Conservation (phyloP, 1,140 invertebrate species). For the Nasonia vitripennis region DNA sequence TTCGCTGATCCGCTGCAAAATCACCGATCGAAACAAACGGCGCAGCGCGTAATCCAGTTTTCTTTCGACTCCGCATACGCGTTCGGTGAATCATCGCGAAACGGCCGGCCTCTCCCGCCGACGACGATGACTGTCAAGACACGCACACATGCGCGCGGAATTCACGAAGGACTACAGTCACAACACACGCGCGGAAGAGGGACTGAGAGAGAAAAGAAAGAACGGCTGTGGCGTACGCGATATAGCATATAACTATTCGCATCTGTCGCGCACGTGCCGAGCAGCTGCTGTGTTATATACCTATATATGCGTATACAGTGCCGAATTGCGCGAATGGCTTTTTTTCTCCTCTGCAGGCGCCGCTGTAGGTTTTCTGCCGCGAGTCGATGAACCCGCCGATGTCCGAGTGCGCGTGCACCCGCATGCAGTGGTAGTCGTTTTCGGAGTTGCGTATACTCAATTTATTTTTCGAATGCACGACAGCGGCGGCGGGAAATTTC, state of each 20-base stretch:
- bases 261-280: slow-evolving; percentile 36
- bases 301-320: not conserved
- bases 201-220: not conserved
- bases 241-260: not conserved
- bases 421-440: not conserved
- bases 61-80: slow-evolving; percentile 1
- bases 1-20: not conserved
- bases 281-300: not conserved
- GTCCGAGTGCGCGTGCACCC: too few relatives aligned
- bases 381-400: too few relatives aligned
- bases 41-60: slow-evolving; percentile 3
- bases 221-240: not conserved
- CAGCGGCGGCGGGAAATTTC: too few relatives aligned
- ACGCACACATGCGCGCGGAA: too few relatives aligned
- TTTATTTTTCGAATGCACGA: not conserved
- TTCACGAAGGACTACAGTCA: not conserved
- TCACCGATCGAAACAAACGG: not conserved
- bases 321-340: not conserved
- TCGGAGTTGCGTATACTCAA: not conserved
- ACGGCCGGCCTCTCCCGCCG: not conserved
- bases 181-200: not conserved
- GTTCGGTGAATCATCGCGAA: slow-evolving; percentile 10
- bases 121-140: slow-evolving; percentile 1
- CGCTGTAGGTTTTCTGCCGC: too few relatives aligned
- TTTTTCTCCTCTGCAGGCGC: too few relatives aligned